Base-by-base conservation (phyloP, 2,113 vertebrate species). In the Macrotus californicus region DNA sequence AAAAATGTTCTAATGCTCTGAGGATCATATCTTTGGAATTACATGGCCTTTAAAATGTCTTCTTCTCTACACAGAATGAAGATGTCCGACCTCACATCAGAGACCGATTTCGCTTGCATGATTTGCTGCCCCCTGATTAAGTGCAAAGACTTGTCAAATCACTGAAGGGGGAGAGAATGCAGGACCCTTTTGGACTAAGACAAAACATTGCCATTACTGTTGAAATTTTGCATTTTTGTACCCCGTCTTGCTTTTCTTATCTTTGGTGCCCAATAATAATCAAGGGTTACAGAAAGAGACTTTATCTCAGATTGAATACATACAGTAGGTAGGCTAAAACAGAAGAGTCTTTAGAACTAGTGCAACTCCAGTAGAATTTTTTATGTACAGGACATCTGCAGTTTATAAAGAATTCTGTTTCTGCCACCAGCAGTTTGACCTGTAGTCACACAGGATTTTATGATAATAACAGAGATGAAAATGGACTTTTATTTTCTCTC, bases 61-160 rank as follows among this genome's bases (percentile, higher is more conserved):
- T 97, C 93, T 77, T 48, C 48, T 39, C 82, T 11, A 87, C 81
- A 22, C 98, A 99, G 99, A 99, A 99, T 76, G 99, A 99, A 98
- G 99, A 99, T 97, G 99, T 99, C 96, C 99, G 99, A 93, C 99
- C 99, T 94, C 99, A 99, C 94, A 99, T 99, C 98, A 98, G 99
- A 98, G 99, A 99, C 98, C 99, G 99, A 97, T 99, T 99, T 98
- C 99, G 99, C 91, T 99, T 99, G 98, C 99, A 99, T 96, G 99
- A 99, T 98, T 98, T 99, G 97, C 98, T 99, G 98, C 99, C 99
- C 94, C 99, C 99, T 7, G 99, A 99, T 90, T 99, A 99, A 99
- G 96, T 82, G 81, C 95, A 95, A 73, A 97, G 98, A 97, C 98
- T 98, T 97, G 93, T 95, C 96, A 91, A n/a, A 34, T 94, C 94